A percentile compares a stretch with the other conserved stretches of the same genome.
These are phyloP conservation scores for Percina caprodes DNA, from an alignment of 2,113 vertebrate species.

Conservation along the genomic window DNA sequence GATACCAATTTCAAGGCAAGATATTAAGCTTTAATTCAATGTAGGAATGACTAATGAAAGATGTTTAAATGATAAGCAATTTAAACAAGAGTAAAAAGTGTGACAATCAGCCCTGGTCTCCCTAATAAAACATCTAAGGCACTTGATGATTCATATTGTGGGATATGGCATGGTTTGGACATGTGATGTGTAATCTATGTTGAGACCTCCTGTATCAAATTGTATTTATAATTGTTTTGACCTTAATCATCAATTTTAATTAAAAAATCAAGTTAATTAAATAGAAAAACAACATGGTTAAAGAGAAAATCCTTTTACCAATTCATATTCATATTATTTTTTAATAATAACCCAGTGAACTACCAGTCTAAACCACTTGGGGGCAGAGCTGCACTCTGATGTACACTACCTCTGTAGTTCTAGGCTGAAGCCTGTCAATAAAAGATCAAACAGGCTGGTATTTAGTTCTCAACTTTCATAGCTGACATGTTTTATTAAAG, in stretches of 20 bases:
- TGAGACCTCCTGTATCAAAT: not conserved
- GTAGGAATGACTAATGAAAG: too few relatives aligned
- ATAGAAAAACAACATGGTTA: not conserved
- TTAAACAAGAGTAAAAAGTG: too few relatives aligned
- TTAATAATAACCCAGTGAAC: not conserved
- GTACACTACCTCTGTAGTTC: not conserved
- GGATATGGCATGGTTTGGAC: not conserved
- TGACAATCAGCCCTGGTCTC: too few relatives aligned
- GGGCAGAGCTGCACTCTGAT: conserved; percentile 68
- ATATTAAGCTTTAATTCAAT: too few relatives aligned
- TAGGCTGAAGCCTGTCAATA: not conserved
- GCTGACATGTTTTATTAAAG: not conserved
- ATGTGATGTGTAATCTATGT: not conserved
- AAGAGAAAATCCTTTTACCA: not conserved
- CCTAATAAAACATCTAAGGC: not conserved
- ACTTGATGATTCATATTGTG: too few relatives aligned
- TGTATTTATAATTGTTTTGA: not conserved
- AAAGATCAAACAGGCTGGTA: not conserved
- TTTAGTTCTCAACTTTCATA: not conserved
- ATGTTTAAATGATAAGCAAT: too few relatives aligned
- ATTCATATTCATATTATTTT: too few relatives aligned
- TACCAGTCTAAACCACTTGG: conserved; percentile 58
- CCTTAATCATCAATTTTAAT: not conserved
- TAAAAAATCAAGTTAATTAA: not conserved
- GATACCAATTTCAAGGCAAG: too few relatives aligned